phyloP scores from a whole-genome alignment of 2,113 vertebrate species.

The Austrofundulus limnaeus region DNA sequence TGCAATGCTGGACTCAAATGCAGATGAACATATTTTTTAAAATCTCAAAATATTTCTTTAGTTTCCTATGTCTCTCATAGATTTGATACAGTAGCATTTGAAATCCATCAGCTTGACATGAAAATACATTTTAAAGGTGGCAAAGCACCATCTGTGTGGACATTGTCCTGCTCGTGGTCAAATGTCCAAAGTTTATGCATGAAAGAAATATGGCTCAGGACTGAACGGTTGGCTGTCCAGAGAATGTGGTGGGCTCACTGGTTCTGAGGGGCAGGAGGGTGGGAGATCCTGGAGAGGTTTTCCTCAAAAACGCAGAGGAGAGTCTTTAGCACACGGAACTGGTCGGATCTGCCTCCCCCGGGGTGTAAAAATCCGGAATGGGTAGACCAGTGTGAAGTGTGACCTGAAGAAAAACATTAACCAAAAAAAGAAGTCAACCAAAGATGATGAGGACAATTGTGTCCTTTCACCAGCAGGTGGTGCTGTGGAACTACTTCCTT shows the following conservation, averaged over 20 bases:
- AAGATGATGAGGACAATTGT: neutral
- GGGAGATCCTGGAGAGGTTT: conserved; percentile 21
- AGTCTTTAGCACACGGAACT: conserved; percentile 75
- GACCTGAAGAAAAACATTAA: conserved; percentile 79
- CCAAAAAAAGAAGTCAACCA: neutral
- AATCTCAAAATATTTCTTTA: conserved; percentile 5
- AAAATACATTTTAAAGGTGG: neutral
- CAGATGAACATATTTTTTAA: neutral
- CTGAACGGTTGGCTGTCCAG: conserved; percentile 25
- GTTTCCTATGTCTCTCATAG: neutral
- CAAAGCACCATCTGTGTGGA: conserved; percentile 2
- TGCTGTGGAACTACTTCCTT: conserved; percentile 37
- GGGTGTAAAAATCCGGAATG: conserved; percentile 93
- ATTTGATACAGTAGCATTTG: neutral
- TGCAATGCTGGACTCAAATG: neutral
- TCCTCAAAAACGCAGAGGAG: neutral
- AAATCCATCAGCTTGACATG: conserved; percentile 12
- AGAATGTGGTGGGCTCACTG: conserved; percentile 16
- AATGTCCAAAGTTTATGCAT: conserved; percentile 35
- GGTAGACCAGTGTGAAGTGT: conserved; percentile 94
- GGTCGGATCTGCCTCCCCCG: conserved; percentile 79
- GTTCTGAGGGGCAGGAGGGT: conserved; percentile 16
- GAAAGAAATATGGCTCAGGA: conserved; percentile 56
- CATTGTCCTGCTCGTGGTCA: conserved; percentile 7
- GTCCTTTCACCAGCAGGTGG: conserved; percentile 50